These are phyloP conservation scores for Tiliacea aurago DNA, from an alignment of 2,888 invertebrate species.

Conservation along the genomic window DNA sequence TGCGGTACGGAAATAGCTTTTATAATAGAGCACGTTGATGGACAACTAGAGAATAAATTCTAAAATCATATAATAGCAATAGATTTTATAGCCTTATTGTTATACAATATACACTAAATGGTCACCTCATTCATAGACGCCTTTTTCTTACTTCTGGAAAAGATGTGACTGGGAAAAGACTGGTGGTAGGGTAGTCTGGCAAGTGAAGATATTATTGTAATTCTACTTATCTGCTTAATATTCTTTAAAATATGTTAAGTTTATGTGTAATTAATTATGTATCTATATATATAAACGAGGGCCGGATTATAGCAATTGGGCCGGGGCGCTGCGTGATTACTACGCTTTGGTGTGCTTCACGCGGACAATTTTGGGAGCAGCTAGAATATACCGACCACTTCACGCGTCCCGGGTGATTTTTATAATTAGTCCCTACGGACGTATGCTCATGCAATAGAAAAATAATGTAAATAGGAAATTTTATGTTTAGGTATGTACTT, in stretches of 20 bases:
- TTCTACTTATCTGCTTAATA: conserved; percentile 26
- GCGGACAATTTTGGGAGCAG: conserved; percentile 10
- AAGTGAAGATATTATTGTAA: conserved; percentile 43
- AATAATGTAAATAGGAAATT: conserved; percentile 26
- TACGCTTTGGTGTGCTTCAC: conserved; percentile 5
- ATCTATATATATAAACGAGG: conserved; percentile 6
- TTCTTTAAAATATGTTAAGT: conserved; percentile 11
- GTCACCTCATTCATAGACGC: conserved; percentile 14
- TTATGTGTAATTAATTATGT: not conserved
- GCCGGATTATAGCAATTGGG: conserved; percentile 4
- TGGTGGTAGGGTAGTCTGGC: conserved; percentile 5
- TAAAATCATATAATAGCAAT: conserved; percentile 26
- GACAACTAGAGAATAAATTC: conserved; percentile 23
- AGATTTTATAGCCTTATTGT: conserved; percentile 37
- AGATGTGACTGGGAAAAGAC: conserved; percentile 8
- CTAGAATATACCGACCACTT: conserved; percentile 20
- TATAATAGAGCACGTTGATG: conserved; percentile 14
- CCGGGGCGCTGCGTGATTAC: not conserved
- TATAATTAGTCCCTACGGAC: conserved; percentile 3
- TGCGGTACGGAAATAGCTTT: conserved; percentile 23
- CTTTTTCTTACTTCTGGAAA: conserved; percentile 11
- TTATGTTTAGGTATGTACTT: conserved; percentile 30
- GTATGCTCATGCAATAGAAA: conserved; percentile 22
- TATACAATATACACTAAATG: conserved; percentile 23
- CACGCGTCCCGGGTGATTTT: conserved; percentile 5